Evolutionary conservation across 2,797 vertebrate genomes (phyloP), one percentile per base, ranked within the genome.

Genomic region (Halcyon smyrnensis): DNA sequence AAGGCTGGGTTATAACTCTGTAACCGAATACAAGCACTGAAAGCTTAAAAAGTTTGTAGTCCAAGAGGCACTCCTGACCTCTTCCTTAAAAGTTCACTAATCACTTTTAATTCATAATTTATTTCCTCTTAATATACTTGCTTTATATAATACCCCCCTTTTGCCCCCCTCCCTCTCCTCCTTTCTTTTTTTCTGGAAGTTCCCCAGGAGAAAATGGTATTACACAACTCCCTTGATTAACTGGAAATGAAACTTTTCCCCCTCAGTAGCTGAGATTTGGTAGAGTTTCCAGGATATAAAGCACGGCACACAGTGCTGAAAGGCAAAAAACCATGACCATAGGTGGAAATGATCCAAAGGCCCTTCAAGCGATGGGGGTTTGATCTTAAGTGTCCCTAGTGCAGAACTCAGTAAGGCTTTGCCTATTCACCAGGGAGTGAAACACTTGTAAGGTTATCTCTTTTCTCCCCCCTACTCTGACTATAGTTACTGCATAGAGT

Each of bases 91-190:
- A 76, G 95, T 96, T 97, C 96, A 96, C 97, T 98, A 98, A 98
- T 98, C 97, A 96, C 96, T 97, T 98, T 97, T 97, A 98, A 97
- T 97, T 98, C 97, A 94, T 95, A 96, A 96, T 94, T 93, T 95
- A 97, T 97, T 97, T 98, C 97, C 96, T 97, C 95, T 95, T 96
- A 93, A 59, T 92, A 97, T 93, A 96, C 89, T 95, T 96, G 97
- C 95, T 96, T 96, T 90, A 89, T 87, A 82, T 96, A 96, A 97
- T 89, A 87, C 16, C 88, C 83, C 86, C 68, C n/a, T 34, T 23
- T 9, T 1, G 1, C 0, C 3, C 24, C 7, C 41, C 8, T 21
- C 15, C 57, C 28, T 17, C 68, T 46, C 25, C 63, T 51, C 60
- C 39, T 84, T 94, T 88, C 70, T 91, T 94, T 96, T 96, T 50